These are phyloP conservation scores for Araneus ventricosus DNA, from an alignment of 1,140 invertebrate species.

Conservation along the genomic window DNA sequence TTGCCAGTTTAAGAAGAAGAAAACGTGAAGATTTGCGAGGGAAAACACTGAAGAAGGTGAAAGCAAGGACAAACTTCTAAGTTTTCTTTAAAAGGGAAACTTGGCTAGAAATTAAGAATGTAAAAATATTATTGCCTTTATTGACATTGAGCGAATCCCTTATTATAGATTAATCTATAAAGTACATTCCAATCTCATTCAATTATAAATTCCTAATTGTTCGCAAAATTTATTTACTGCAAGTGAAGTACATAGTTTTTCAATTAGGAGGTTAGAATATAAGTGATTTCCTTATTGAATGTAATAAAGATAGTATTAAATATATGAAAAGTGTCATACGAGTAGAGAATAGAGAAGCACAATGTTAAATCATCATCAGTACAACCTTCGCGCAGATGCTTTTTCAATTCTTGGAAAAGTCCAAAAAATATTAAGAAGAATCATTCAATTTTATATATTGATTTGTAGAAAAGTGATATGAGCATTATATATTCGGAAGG, in stretches of 20 bases:
- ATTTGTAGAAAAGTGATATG: no score
- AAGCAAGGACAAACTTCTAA: neutral
- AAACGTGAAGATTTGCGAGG: neutral
- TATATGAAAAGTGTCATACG: neutral
- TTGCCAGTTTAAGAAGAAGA: neutral
- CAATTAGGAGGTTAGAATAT: neutral
- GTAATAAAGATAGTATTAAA: neutral
- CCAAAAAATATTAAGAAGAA: no score
- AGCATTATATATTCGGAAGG: no score
- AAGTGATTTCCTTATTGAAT: neutral
- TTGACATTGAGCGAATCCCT: neutral
- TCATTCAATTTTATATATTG: no score
- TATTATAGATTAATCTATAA: constrained; percentile 30
- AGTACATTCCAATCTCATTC: neutral
- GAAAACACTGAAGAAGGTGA: neutral
- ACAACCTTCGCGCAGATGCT: neutral
- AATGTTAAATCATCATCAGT: neutral
- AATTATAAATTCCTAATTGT: neutral
- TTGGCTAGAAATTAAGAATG: neutral
- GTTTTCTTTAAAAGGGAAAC: neutral
- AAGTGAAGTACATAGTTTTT: constrained; percentile 9
- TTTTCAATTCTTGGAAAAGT: no score
- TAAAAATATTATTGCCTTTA: constrained; percentile 12
- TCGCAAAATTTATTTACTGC: constrained; percentile 16
- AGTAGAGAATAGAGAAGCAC: neutral